A percentile compares a stretch with the other conserved stretches of the same genome.
Conservation (phyloP, 2,888 invertebrate species). For the Chaetogeoica ovagalla region DNA sequence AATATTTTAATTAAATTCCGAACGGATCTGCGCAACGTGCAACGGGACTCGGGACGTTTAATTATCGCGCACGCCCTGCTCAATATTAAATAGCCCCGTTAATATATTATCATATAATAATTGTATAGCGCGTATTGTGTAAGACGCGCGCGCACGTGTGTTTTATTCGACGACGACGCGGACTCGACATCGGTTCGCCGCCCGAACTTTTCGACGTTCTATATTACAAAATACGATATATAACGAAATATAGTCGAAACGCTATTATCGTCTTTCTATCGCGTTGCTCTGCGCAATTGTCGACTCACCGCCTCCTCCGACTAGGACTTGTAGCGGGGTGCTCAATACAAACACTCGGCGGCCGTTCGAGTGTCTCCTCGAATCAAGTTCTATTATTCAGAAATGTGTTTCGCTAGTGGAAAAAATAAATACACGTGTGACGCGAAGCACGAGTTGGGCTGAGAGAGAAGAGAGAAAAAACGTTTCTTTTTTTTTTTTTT, state of each 20-base stretch:
- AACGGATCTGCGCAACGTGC: not conserved
- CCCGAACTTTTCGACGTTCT: too few relatives aligned
- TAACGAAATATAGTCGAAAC: not conserved
- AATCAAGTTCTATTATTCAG: slow-evolving; percentile 47
- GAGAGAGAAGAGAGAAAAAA: slow-evolving; percentile 8
- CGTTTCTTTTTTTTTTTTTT: not conserved
- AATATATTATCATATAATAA: too few relatives aligned
- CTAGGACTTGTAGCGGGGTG: too few relatives aligned
- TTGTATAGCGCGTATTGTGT: too few relatives aligned
- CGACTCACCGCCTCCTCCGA: slow-evolving; percentile 49
- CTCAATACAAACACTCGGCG: not conserved
- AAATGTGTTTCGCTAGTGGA: slow-evolving; percentile 8
- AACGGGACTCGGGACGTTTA: too few relatives aligned
- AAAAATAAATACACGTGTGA: not conserved
- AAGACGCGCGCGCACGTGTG: too few relatives aligned
- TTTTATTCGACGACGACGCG: too few relatives aligned
- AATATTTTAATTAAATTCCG: slow-evolving; percentile 26
- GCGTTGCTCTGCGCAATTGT: slow-evolving; percentile 3
- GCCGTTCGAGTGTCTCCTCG: slow-evolving; percentile 41
- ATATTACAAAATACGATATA: too few relatives aligned
- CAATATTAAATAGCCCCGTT: too few relatives aligned
- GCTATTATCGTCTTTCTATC: too few relatives aligned
- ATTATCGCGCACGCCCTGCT: too few relatives aligned
- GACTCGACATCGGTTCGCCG: too few relatives aligned
- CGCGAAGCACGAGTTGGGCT: not conserved